Percentiles rank a stretch among this genome's conserved stretches.
phyloP scores from a whole-genome alignment of 2,797 vertebrate genomes.

The Acridotheres tristis region DNA sequence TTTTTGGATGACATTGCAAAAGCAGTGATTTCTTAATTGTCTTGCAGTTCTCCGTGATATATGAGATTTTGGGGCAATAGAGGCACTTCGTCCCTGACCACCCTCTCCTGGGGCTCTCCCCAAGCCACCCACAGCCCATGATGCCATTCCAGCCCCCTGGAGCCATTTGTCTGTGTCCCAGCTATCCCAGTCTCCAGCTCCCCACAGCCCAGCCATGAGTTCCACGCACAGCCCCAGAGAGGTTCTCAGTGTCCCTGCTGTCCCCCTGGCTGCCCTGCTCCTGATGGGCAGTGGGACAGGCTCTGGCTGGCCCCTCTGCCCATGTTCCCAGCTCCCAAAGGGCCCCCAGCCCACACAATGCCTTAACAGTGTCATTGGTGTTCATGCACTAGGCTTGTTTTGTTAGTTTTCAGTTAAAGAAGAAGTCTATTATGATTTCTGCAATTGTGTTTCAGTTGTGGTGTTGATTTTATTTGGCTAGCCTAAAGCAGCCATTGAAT shows the following conservation, averaged over 20 bases:
- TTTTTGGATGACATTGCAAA: background rate
- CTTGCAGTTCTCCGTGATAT: background rate
- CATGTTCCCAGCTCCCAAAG: background rate
- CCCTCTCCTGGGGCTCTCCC: fast-evolving
- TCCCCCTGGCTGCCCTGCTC: background rate
- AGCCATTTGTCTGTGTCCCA: background rate
- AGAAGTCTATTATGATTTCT: background rate
- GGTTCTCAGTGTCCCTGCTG: fast-evolving
- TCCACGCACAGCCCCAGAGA: background rate
- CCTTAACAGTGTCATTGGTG: background rate
- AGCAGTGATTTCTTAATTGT: background rate
- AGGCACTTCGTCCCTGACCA: background rate
- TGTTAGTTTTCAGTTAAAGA: background rate
- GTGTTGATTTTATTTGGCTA: background rate
- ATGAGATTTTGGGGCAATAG: background rate
- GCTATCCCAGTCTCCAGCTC: fast-evolving
- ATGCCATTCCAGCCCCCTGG: background rate
- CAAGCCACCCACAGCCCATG: background rate
- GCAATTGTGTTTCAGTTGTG: background rate
- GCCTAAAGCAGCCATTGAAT: background rate
- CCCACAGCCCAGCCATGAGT: background rate
- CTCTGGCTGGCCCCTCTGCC: background rate
- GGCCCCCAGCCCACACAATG: fast-evolving
- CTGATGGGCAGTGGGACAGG: background rate
- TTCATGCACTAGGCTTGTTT: background rate